Evolutionary conservation across 1,140 invertebrate genomes (phyloP).

Genomic region (Scaptomyza graminum): DNA sequence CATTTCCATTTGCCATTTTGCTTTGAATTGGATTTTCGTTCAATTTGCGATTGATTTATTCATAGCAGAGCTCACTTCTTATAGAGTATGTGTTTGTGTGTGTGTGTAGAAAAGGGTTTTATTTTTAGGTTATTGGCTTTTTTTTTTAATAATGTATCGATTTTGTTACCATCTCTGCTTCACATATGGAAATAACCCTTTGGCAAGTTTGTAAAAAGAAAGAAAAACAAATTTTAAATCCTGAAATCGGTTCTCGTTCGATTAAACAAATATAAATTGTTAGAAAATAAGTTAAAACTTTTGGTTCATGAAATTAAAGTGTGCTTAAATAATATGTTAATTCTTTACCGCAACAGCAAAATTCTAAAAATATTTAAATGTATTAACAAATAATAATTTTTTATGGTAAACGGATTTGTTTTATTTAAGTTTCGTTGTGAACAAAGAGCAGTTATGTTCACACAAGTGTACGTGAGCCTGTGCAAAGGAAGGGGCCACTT

Average conservation of each 20-base stretch:
- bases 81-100: slow-evolving; percentile 4
- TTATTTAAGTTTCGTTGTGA: slow-evolving; percentile 1
- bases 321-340: too few species aligned
- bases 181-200: neutral
- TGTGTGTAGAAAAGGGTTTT: slow-evolving; percentile 35
- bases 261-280: too few species aligned
- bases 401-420: neutral
- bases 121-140: slow-evolving; percentile 68
- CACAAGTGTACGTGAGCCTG: neutral
- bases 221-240: too few species aligned
- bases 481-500: neutral
- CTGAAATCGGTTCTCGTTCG: too few species aligned
- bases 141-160: slow-evolving; percentile 68
- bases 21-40: slow-evolving; percentile 50
- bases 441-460: neutral
- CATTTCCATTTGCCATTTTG: slow-evolving; percentile 22
- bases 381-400: neutral
- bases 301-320: too few species aligned
- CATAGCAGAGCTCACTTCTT: slow-evolving; percentile 15
- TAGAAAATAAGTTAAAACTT: too few species aligned
- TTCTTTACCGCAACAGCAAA: too few species aligned
- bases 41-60: slow-evolving; percentile 69
- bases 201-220: neutral
- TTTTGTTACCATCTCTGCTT: slow-evolving; percentile 38
- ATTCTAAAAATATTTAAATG: too few species aligned